Conservation (phyloP, 2,888 invertebrate species). For the Heliothis peltigera region DNA sequence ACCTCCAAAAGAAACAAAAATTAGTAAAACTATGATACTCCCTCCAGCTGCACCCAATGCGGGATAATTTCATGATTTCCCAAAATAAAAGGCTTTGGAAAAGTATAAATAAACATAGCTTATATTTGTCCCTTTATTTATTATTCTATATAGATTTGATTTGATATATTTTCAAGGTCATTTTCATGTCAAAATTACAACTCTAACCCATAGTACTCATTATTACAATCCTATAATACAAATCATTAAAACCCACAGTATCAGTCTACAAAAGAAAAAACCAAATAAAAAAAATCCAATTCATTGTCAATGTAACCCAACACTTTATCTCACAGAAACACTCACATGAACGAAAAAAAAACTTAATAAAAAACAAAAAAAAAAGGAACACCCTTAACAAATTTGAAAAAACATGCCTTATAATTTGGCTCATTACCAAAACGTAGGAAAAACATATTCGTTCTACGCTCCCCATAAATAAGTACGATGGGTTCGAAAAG, state of each 20-base stretch:
- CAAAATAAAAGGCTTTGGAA: too few relatives aligned
- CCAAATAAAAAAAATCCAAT: constrained; percentile 10
- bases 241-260: background rate
- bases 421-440: constrained; percentile 89
- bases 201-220: too few relatives aligned
- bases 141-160: too few relatives aligned
- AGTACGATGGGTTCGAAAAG: constrained; percentile 81
- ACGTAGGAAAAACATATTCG: constrained; percentile 88
- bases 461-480: constrained; percentile 86
- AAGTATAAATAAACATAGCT: too few relatives aligned
- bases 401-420: constrained; percentile 80
- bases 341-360: constrained; percentile 51
- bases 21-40: too few relatives aligned
- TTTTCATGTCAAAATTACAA: too few relatives aligned
- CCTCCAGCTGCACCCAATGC: too few relatives aligned
- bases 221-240: too few relatives aligned
- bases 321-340: constrained; percentile 79
- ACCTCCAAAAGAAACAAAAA: too few relatives aligned
- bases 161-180: too few relatives aligned
- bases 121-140: too few relatives aligned
- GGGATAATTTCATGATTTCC: too few relatives aligned
- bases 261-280: background rate
- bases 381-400: constrained; percentile 77
- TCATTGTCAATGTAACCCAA: constrained; percentile 62
- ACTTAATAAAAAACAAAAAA: constrained; percentile 60